Conservation (phyloP, 2,888 invertebrate genomes). For the Dexiosoma caninum region DNA sequence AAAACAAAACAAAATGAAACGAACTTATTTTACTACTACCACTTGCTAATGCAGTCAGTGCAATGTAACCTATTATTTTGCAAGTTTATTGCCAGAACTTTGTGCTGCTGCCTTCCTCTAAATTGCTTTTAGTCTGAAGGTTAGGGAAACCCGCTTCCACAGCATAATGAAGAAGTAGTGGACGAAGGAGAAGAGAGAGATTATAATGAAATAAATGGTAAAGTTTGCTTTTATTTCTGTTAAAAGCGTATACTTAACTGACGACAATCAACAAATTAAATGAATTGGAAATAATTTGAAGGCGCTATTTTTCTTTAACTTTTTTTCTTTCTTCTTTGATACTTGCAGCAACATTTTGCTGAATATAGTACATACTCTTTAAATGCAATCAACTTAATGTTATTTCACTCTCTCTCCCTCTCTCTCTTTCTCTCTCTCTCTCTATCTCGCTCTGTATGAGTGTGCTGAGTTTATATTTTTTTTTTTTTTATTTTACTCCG, state of each 20-base stretch:
- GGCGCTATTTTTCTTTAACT: conserved; percentile 55
- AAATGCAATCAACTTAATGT: conserved; percentile 54
- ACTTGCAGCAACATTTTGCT: conserved; percentile 47
- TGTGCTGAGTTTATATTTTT: conserved; percentile 30
- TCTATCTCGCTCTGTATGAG: not conserved
- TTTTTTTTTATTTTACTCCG: conserved; percentile 31
- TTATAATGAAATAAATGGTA: conserved; percentile 22
- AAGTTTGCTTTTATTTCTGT: conserved; percentile 51
- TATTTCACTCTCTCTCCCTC: not conserved
- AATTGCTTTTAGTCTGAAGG: conserved; percentile 51
- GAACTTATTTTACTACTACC: not conserved
- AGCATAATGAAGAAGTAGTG: conserved; percentile 24
- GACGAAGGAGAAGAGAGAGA: not conserved
- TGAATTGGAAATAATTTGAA: conserved; percentile 64
- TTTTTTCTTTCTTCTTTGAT: conserved; percentile 17
- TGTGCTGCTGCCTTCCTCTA: not conserved
- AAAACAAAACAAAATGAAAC: no score
- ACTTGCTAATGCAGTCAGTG: conserved; percentile 25
- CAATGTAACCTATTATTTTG: conserved; percentile 41
- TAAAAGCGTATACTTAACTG: conserved; percentile 61
- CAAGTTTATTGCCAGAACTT: conserved; percentile 41
- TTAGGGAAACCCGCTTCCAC: conserved; percentile 56
- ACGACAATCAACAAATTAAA: conserved; percentile 64
- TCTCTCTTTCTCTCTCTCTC: not conserved
- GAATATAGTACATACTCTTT: conserved; percentile 42